A percentile compares a stretch with the other conserved stretches of the same genome.
These are phyloP conservation scores for Ambastaia sidthimunki DNA, from an alignment of 2,797 vertebrate species.

Conservation along the genomic window DNA sequence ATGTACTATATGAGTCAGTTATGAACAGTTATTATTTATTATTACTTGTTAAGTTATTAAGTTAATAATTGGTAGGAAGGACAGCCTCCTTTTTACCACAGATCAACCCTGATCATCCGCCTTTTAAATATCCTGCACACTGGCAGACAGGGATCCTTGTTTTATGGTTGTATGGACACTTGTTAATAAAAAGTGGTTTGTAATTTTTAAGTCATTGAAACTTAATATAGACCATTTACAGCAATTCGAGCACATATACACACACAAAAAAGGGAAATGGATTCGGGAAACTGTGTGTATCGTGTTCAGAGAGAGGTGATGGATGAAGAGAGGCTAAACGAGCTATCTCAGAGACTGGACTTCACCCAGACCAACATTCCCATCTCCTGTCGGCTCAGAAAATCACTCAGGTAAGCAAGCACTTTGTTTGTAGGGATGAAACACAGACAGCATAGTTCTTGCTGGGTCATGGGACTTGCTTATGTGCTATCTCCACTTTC, in stretches of 20 bases:
- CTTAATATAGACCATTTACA: background rate
- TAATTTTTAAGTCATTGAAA: background rate
- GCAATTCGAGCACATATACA: background rate
- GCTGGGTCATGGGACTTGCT: no score
- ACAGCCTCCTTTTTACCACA: conserved; percentile 15
- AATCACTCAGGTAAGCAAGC: conserved; percentile 73
- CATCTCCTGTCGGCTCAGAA: conserved; percentile 68
- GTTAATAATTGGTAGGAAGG: conserved; percentile 53
- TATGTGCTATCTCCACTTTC: background rate
- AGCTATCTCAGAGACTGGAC: conserved; percentile 74
- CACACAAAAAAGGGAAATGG: conserved; percentile 33
- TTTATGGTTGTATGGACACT: background rate
- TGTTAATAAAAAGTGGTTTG: background rate
- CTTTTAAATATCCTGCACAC: conserved; percentile 38
- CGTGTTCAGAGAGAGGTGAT: conserved; percentile 78
- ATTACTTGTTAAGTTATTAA: background rate
- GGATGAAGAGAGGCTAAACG: conserved; percentile 85
- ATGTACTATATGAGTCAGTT: background rate
- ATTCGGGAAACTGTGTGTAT: conserved; percentile 64
- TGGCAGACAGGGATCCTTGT: background rate
- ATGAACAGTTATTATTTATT: background rate
- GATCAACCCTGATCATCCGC: conserved; percentile 5
- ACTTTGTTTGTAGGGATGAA: background rate
- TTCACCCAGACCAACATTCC: conserved; percentile 60
- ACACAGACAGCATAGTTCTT: background rate